Evolutionary conservation across 1,140 invertebrate species (phyloP), one percentile per base, ranked within the genome.

Genomic region (Camponotus vicinus): DNA sequence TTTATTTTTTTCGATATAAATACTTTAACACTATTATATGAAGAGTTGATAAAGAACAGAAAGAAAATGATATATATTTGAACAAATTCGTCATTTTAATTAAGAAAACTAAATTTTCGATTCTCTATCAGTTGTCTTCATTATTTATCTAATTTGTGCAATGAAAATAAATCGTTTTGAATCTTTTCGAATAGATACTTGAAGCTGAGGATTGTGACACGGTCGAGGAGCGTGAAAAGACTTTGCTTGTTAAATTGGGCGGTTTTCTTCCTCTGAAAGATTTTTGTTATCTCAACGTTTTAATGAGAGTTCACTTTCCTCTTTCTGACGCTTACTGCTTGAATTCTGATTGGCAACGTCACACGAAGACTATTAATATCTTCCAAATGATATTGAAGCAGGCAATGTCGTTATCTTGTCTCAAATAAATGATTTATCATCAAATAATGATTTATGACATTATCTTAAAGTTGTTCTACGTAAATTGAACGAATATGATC

Each of bases 221-320:
- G 0, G 87, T 92, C 3, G 88, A 93, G n/a, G 93, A 95, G 59
- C 88, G 92, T 15, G 94, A 95, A 86, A 93, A 89, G 18, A 89
- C 88, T 59, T 85, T 95, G 13, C 85, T 92, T 66, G 67, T 87
- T 37, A 92, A 90, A 89, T 86, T 95, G 21, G 76, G 78, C 67
- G 52, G 84, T 6, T 37, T 92, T 49, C 67, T 95, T 69, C 27
- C 85, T 0, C 64, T 90, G 0, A 79, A 95, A 8, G 87, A 95
- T 34, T 89, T 95, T 15, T 94, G 94, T 66, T 93, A 94, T 5
- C 75, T 96, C 0, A 96, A 96, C 85, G 79, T 79, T 1, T 86
- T 96, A 3, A 94, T 96, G 85, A 93, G 95, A 70, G 93, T 95
- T 7, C 90, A 93, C 21, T 96, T 96, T 49, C 92, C 94, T 13